phyloP scores from a whole-genome alignment of 1,140 invertebrate species.

The Polypedilum pembai region DNA sequence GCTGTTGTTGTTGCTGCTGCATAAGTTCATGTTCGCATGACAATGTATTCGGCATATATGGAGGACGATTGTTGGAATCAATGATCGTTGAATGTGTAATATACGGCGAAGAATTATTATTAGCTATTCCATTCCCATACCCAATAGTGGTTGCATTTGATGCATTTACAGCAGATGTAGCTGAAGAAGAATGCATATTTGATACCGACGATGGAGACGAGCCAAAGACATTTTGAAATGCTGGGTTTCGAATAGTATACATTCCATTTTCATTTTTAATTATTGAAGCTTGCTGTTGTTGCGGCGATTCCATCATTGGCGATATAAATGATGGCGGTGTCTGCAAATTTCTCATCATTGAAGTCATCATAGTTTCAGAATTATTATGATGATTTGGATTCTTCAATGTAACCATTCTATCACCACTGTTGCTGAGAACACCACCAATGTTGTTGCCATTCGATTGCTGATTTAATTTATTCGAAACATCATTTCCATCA shows the following conservation, averaged over 20 bases:
- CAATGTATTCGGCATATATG: conserved; percentile 33
- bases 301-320: conserved; percentile 36
- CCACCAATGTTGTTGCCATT: conserved; percentile 37
- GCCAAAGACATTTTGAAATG: conserved; percentile 40
- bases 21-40: conserved; percentile 36
- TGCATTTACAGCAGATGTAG: conserved; percentile 34
- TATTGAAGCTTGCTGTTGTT: conserved; percentile 52
- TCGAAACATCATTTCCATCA: conserved; percentile 18
- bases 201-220: too few species aligned
- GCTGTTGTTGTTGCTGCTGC: conserved; percentile 35
- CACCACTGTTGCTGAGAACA: neutral
- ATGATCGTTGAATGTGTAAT: conserved; percentile 20
- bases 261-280: conserved; percentile 66
- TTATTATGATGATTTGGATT: conserved; percentile 50
- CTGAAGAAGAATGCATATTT: too few species aligned
- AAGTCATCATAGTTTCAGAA: conserved; percentile 37
- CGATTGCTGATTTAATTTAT: conserved; percentile 38
- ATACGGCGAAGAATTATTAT: neutral
- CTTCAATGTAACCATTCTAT: conserved; percentile 60
- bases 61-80: conserved; percentile 31
- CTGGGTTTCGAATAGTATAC: conserved; percentile 71
- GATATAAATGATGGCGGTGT: conserved; percentile 33
- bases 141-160: conserved; percentile 39
- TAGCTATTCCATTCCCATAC: conserved; percentile 33
- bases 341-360: conserved; percentile 39